phyloP scores from a whole-genome alignment of 1,140 invertebrate genomes.

The Bemisia tabaci region DNA sequence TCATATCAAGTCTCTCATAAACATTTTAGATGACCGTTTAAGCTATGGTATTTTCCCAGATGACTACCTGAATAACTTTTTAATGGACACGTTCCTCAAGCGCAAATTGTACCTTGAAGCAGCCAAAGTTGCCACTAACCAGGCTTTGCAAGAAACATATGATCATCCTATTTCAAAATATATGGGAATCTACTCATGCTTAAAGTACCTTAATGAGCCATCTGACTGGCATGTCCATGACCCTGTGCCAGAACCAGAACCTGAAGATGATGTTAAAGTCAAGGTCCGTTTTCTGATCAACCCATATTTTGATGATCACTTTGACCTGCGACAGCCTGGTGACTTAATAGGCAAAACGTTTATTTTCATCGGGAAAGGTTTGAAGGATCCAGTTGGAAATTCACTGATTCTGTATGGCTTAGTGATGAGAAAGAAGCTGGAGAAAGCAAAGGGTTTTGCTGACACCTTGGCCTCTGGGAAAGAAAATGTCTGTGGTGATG shows the following conservation, averaged over 20 bases:
- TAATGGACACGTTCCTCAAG: slow-evolving; percentile 69
- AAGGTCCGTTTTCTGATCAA: slow-evolving; percentile 67
- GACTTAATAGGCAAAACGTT: slow-evolving; percentile 67
- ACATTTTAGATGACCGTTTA: slow-evolving; percentile 61
- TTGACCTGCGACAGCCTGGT: slow-evolving; percentile 55
- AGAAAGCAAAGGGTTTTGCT: neutral
- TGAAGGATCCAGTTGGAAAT: slow-evolving; percentile 38
- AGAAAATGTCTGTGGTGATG: neutral
- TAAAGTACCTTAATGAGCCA: slow-evolving; percentile 52
- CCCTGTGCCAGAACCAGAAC: slow-evolving; percentile 29
- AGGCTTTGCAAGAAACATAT: slow-evolving; percentile 84
- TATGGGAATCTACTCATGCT: slow-evolving; percentile 58
- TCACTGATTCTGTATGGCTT: neutral
- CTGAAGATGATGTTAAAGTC: slow-evolving; percentile 43
- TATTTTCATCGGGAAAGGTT: slow-evolving; percentile 39
- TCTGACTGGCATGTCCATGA: slow-evolving; percentile 30
- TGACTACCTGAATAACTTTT: slow-evolving; percentile 55
- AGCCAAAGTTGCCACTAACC: slow-evolving; percentile 54
- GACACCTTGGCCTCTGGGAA: neutral
- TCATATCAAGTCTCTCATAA: slow-evolving; percentile 45
- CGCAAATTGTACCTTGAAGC: slow-evolving; percentile 52
- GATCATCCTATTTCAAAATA: slow-evolving; percentile 51
- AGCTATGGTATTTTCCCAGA: slow-evolving; percentile 86
- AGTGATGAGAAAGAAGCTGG: neutral
- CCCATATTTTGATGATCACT: slow-evolving; percentile 71